These are phyloP conservation scores for Danio choprae DNA, from an alignment of 2,797 vertebrate species.

Conservation along the genomic window DNA sequence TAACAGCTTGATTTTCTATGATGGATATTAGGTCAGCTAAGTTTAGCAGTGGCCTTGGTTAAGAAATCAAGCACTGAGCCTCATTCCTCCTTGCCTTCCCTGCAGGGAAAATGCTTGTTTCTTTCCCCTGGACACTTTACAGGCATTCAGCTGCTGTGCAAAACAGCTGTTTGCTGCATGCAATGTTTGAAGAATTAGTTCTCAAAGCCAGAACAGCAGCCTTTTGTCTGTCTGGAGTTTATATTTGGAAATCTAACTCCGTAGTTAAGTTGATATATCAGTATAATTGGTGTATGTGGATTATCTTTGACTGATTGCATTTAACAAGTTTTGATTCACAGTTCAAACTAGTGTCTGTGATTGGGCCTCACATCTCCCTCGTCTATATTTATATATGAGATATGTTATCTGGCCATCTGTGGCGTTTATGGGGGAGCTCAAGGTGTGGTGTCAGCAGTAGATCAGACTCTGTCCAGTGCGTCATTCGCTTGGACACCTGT, in stretches of 20 bases:
- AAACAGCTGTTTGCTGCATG: constrained; percentile 18
- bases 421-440: constrained; percentile 5
- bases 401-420: constrained; percentile 41
- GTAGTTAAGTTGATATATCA: neutral
- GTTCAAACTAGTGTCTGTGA: neutral
- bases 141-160: neutral
- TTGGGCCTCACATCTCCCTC: neutral
- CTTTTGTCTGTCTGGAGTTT: neutral
- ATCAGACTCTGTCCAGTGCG: constrained; percentile 20
- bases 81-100: neutral
- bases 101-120: neutral
- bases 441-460: constrained; percentile 7
- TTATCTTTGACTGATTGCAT: neutral
- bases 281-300: neutral
- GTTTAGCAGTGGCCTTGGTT: constrained; percentile 2
- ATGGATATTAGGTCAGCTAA: constrained; percentile 17
- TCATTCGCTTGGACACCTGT: constrained; percentile 11
- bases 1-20: constrained; percentile 18
- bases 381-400: constrained; percentile 33
- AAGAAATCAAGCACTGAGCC: constrained; percentile 1
- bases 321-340: constrained; percentile 5
- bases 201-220: neutral
- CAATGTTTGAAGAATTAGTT: neutral
- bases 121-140: neutral
- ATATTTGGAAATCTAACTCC: neutral